Percentiles rank a stretch among this genome's conserved stretches.
phyloP scores from a whole-genome alignment of 1,140 invertebrate species.

The Magallana angulata region DNA sequence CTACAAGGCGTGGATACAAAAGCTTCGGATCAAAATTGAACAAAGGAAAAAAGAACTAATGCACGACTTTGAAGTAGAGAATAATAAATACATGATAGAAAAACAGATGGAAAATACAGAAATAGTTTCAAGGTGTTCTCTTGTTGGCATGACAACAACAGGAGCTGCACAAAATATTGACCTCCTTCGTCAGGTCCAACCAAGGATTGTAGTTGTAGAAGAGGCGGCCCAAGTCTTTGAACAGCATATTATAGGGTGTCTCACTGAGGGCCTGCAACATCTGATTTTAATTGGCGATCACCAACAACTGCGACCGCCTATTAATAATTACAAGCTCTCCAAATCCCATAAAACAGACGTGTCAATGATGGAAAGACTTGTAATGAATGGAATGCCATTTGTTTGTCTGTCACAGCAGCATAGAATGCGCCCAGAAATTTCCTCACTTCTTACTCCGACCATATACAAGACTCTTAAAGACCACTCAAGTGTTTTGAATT shows the following conservation, averaged over 20 bases:
- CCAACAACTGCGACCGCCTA: conserved; percentile 79
- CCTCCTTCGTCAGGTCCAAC: conserved; percentile 58
- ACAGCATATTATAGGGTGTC: conserved; percentile 70
- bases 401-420: conserved; percentile 69
- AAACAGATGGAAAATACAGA: conserved; percentile 57
- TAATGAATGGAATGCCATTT: conserved; percentile 72
- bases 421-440: conserved; percentile 72
- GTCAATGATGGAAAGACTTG: conserved; percentile 78
- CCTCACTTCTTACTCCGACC: conserved; percentile 67
- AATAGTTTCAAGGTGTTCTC: conserved; percentile 67
- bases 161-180: conserved; percentile 67
- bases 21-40: conserved; percentile 42
- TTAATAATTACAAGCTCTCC: conserved; percentile 73
- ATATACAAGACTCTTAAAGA: conserved; percentile 47
- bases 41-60: conserved; percentile 35
- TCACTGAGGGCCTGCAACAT: conserved; percentile 87
- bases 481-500: conserved; percentile 42
- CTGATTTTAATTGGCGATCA: conserved; percentile 90
- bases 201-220: conserved; percentile 73
- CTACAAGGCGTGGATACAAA: conserved; percentile 71
- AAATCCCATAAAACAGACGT: conserved; percentile 75
- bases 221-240: conserved; percentile 76
- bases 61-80: conserved; percentile 52
- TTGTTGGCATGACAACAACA: conserved; percentile 77
- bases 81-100: conserved; percentile 54